Evolutionary conservation across 2,113 vertebrate species (phyloP).

Genomic region (Myotis lucifugus): DNA sequence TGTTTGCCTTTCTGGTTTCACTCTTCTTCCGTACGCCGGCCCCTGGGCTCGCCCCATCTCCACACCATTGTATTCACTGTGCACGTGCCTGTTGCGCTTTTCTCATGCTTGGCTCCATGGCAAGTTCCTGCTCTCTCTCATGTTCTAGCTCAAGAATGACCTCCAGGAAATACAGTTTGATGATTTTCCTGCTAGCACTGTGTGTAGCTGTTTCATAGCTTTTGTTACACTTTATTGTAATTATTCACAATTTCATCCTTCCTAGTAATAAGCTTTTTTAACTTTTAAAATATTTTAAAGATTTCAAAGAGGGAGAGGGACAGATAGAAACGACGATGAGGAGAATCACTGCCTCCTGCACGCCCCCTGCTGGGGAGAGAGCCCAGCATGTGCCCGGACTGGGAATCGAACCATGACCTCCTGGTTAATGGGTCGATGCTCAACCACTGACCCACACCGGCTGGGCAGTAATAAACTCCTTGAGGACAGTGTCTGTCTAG

Average conservation of each 20-base stretch:
- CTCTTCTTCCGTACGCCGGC: neutral
- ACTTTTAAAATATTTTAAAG: too few species aligned
- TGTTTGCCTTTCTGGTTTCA: neutral
- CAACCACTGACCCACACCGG: too few species aligned
- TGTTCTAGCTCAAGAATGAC: neutral
- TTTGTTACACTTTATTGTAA: neutral
- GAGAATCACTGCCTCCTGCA: too few species aligned
- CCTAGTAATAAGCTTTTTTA: neutral
- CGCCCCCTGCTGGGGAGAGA: too few species aligned
- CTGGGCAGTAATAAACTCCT: neutral
- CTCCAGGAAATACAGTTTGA: neutral
- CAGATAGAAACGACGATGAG: too few species aligned
- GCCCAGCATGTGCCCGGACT: too few species aligned
- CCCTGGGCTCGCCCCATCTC: neutral
- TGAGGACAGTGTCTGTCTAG: neutral
- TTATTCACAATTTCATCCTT: neutral
- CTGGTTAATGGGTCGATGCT: too few species aligned
- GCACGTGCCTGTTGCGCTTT: neutral
- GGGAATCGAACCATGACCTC: too few species aligned
- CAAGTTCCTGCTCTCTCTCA: neutral
- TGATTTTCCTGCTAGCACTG: neutral
- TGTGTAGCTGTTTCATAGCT: neutral
- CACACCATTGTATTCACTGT: rapidly evolving
- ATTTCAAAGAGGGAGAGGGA: too few species aligned
- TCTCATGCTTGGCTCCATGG: neutral